These are phyloP conservation scores for Folsomia manolachei DNA, from an alignment of 2,888 invertebrate species.

Conservation along the genomic window DNA sequence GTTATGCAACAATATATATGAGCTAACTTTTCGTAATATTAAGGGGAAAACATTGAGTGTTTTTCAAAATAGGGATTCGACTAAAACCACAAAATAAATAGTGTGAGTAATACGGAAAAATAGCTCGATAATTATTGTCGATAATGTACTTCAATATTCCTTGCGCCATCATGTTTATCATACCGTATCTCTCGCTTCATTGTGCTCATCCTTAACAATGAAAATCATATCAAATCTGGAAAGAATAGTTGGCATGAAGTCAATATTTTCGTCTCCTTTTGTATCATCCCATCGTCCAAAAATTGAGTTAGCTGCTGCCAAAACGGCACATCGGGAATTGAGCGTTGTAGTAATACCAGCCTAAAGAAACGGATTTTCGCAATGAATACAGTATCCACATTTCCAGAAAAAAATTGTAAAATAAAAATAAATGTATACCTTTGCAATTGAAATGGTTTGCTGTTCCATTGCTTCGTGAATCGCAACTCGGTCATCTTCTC, in stretches of 20 bases:
- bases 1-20: not conserved
- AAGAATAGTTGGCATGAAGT: slow-evolving; percentile 99
- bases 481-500: slow-evolving; percentile 97
- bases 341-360: slow-evolving; percentile 98
- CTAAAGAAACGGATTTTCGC: slow-evolving; percentile 53
- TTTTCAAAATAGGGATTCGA: too few relatives aligned
- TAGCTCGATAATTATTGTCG: too few relatives aligned
- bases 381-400: not conserved
- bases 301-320: slow-evolving; percentile 97
- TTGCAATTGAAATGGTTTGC: slow-evolving; percentile 98
- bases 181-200: slow-evolving; percentile 80
- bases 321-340: slow-evolving; percentile 97
- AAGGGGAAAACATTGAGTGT: not conserved
- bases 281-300: slow-evolving; percentile 99
- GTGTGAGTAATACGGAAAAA: too few relatives aligned
- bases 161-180: too few relatives aligned
- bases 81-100: slow-evolving; percentile 5
- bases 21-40: not conserved
- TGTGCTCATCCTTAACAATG: slow-evolving; percentile 96
- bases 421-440: slow-evolving; percentile 60
- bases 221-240: slow-evolving; percentile 99
- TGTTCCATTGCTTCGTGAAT: slow-evolving; percentile 99
- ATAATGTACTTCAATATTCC: too few relatives aligned
- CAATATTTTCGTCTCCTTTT: slow-evolving; percentile 96
- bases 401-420: too few relatives aligned